Evolutionary conservation across 2,888 invertebrate genomes (phyloP).

Genomic region (Himalopsyche japonica): DNA sequence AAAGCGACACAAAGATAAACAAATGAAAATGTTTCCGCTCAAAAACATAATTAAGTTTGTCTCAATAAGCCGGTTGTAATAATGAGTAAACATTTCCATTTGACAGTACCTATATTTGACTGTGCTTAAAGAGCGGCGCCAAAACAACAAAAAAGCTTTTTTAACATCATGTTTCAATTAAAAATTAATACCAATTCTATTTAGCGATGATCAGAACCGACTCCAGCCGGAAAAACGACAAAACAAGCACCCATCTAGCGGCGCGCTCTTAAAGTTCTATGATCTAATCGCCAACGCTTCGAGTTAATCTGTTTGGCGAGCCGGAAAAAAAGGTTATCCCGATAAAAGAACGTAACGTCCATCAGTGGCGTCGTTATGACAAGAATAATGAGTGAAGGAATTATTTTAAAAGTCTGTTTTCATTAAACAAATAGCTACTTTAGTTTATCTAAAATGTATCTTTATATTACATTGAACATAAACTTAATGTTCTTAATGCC

Average conservation of each 20-base stretch:
- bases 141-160: not conserved
- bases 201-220: conserved; percentile 16
- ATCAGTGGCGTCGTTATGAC: not conserved
- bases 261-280: conserved; percentile 11
- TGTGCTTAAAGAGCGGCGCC: not conserved
- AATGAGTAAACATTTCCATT: too few relatives aligned
- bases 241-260: conserved; percentile 8
- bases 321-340: conserved; percentile 31
- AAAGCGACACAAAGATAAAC: too few relatives aligned
- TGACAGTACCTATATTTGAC: not conserved
- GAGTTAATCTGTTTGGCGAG: conserved; percentile 34
- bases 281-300: conserved; percentile 21
- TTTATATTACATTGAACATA: too few relatives aligned
- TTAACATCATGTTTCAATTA: not conserved
- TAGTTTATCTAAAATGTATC: too few relatives aligned
- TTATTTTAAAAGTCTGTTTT: too few relatives aligned
- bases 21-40: too few relatives aligned
- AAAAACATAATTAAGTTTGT: too few relatives aligned
- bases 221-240: not conserved
- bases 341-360: not conserved
- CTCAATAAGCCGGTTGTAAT: too few relatives aligned
- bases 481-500: too few relatives aligned
- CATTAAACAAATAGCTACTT: too few relatives aligned
- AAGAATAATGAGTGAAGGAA: too few relatives aligned
- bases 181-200: not conserved